phyloP scores from a whole-genome alignment of 1,140 invertebrate species.

The Radopholus similis region DNA sequence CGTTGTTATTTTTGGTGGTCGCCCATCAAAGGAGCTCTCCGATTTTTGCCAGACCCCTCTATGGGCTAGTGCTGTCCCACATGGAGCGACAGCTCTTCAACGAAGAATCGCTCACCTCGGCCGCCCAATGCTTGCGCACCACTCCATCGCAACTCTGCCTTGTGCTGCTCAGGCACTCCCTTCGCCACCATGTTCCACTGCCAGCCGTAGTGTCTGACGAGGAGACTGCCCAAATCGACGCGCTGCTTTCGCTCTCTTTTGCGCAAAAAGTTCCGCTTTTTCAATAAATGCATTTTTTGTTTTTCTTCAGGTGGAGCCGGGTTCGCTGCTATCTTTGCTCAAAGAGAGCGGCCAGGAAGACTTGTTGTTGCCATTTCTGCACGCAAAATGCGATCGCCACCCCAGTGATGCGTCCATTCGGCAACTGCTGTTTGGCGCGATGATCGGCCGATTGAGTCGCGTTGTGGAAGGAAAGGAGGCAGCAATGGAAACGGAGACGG shows the following conservation, averaged over 20 bases:
- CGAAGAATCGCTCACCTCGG: background rate
- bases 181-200: constrained; percentile 1
- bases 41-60: constrained; percentile 19
- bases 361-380: constrained; percentile 31
- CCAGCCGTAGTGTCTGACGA: too few relatives aligned
- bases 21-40: background rate
- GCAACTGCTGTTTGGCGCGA: constrained; percentile 37
- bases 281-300: constrained; percentile 9
- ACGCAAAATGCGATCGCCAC: constrained; percentile 30
- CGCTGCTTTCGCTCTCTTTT: constrained; percentile 36
- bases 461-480: constrained; percentile 8
- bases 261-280: constrained; percentile 21
- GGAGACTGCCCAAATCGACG: constrained; percentile 22
- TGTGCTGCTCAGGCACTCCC: constrained; percentile 2
- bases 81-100: background rate
- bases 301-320: constrained; percentile 27
- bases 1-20: too few relatives aligned
- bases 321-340: constrained; percentile 19
- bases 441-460: constrained; percentile 30
- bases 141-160: constrained; percentile 11
- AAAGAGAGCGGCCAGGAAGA: constrained; percentile 24
- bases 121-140: constrained; percentile 11
- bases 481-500: background rate
- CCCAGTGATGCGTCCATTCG: constrained; percentile 11
- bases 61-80: constrained; percentile 6